phyloP scores from a whole-genome alignment of 2,888 invertebrate species.

The Meteorus cinctellus region DNA sequence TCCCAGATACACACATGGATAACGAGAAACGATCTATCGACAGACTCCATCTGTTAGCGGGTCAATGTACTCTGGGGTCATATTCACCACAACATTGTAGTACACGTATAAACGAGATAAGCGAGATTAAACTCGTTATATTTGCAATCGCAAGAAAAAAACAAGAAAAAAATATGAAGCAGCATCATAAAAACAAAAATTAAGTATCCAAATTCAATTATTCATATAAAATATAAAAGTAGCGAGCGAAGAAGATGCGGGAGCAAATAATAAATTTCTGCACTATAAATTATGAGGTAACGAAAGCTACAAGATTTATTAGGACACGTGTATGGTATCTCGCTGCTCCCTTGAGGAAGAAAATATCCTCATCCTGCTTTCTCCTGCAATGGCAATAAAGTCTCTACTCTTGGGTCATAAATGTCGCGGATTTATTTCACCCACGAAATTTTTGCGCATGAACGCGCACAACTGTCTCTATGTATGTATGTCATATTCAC shows the following conservation, averaged over 20 bases:
- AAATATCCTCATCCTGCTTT: not conserved
- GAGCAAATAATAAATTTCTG: conserved; percentile 3
- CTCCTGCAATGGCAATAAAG: conserved; percentile 27
- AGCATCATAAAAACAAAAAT: conserved; percentile 2
- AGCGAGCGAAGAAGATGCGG: conserved; percentile 1
- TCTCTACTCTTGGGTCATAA: conserved; percentile 27
- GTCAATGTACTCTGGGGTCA: conserved; percentile 29
- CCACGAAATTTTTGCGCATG: conserved; percentile 20
- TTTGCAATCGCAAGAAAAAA: not conserved
- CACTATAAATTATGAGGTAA: conserved; percentile 18
- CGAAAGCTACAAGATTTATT: conserved; percentile 27
- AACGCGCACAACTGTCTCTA: not conserved
- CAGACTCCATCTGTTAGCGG: conserved; percentile 11
- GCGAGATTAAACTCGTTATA: not conserved
- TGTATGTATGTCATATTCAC: not conserved
- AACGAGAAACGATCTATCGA: conserved; percentile 29
- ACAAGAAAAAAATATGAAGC: not conserved
- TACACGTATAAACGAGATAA: not conserved
- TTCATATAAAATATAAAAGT: conserved; percentile 12
- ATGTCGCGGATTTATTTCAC: conserved; percentile 36
- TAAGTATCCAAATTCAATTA: not conserved
- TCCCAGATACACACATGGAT: conserved; percentile 23
- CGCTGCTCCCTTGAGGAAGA: conserved; percentile 21
- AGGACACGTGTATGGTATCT: conserved; percentile 26
- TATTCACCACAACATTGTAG: not conserved